A percentile compares a stretch with the other conserved stretches of the same genome.
Evolutionary conservation across 2,113 vertebrate species (phyloP).

Genomic region (Murina feae): DNA sequence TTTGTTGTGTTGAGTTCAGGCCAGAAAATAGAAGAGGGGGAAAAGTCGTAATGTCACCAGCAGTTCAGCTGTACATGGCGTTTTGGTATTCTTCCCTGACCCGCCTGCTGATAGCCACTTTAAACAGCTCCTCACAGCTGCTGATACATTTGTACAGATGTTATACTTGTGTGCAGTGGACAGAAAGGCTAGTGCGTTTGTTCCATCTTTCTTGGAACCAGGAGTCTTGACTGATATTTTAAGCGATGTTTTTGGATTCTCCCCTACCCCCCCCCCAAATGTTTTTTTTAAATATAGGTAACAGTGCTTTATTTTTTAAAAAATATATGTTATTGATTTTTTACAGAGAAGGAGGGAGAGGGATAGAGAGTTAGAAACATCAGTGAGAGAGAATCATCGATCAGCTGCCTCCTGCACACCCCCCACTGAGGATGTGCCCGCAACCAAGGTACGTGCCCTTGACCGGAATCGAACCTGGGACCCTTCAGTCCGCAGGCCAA

Average conservation of each 20-base stretch:
- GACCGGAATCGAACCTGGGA: no score
- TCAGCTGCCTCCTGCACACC: no score
- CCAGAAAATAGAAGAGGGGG: neutral
- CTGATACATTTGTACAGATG: slow-evolving; percentile 24
- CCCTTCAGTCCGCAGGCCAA: no score
- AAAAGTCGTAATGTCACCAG: neutral
- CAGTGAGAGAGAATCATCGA: no score
- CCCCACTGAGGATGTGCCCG: no score
- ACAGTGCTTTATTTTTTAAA: no score
- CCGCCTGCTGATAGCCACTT: neutral
- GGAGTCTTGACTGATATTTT: slow-evolving; percentile 40
- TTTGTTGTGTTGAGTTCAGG: slow-evolving; percentile 26
- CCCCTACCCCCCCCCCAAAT: no score
- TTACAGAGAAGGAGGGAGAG: no score
- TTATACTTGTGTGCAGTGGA: neutral
- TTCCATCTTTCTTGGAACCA: slow-evolving; percentile 24
- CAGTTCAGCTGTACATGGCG: neutral
- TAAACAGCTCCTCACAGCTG: neutral
- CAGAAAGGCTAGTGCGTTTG: neutral
- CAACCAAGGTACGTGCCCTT: no score
- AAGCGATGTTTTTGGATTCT: slow-evolving; percentile 17
- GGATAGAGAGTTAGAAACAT: no score
- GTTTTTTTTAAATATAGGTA: no score
- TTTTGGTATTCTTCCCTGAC: neutral
- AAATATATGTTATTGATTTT: no score